Conservation (phyloP, 2,113 vertebrate genomes). For the Sterrhoptilus dennistouni region DNA sequence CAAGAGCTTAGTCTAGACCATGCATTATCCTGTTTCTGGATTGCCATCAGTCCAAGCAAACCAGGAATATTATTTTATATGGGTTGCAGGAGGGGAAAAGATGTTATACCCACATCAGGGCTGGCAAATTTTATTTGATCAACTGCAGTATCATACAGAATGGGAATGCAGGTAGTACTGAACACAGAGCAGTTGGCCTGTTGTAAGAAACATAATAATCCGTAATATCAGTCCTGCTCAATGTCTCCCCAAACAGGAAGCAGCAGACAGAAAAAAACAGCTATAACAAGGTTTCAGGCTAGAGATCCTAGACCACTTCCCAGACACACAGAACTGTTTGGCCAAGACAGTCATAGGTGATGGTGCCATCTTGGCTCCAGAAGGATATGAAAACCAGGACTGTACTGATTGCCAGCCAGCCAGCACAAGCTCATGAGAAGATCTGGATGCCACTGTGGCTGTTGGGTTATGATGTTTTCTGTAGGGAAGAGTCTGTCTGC, state of each 20-base stretch:
- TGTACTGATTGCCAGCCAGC: background rate
- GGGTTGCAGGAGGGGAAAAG: background rate
- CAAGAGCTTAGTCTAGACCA: background rate
- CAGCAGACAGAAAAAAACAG: background rate
- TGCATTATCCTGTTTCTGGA: background rate
- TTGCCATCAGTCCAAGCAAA: background rate
- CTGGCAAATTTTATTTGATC: background rate
- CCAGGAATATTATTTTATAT: background rate
- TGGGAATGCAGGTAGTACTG: background rate
- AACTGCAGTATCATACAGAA: background rate
- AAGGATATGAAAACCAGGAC: background rate
- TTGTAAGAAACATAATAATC: background rate
- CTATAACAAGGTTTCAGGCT: background rate
- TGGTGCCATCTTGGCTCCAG: background rate
- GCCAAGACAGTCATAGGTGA: background rate
- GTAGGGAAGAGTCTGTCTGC: background rate
- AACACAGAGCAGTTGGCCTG: background rate
- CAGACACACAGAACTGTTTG: background rate
- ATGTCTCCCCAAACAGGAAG: background rate
- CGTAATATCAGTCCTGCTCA: background rate
- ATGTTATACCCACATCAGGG: background rate
- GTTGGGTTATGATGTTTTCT: background rate
- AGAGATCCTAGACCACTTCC: background rate
- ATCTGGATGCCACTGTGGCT: accelerated
- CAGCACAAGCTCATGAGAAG: background rate